phyloP scores from a whole-genome alignment of 2,888 invertebrate genomes.

The Hylaea fasciaria region DNA sequence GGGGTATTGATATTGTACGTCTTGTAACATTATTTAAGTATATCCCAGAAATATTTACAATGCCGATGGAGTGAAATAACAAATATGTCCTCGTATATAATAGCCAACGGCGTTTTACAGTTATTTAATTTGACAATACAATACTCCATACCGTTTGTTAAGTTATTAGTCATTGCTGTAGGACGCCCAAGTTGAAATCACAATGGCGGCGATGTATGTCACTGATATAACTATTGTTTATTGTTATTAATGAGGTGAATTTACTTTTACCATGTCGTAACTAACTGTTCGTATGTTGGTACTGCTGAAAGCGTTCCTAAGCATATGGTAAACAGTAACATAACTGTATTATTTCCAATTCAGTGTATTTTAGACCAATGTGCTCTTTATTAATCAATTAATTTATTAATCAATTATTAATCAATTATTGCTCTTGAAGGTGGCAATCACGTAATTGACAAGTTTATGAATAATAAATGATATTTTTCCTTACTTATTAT shows the following conservation, averaged over 20 bases:
- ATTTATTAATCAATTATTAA: too few relatives aligned
- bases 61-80: too few relatives aligned
- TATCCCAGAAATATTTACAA: too few relatives aligned
- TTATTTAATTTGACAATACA: conserved; percentile 20
- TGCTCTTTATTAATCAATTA: too few relatives aligned
- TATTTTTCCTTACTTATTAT: too few relatives aligned
- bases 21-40: too few relatives aligned
- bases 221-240: conserved; percentile 56
- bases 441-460: too few relatives aligned
- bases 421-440: too few relatives aligned
- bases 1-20: too few relatives aligned
- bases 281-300: conserved; percentile 11
- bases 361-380: background rate
- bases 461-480: too few relatives aligned
- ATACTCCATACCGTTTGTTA: conserved; percentile 18
- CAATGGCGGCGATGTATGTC: conserved; percentile 44
- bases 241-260: conserved; percentile 50
- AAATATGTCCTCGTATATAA: too few relatives aligned
- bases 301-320: background rate
- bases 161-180: conserved; percentile 27
- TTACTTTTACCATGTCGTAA: conserved; percentile 34
- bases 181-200: conserved; percentile 30
- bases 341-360: background rate
- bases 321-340: background rate
- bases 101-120: conserved; percentile 13